Percentiles rank a stretch among this genome's conserved stretches.
These are phyloP conservation scores for Zaprionus africanus DNA, from an alignment of 1,140 invertebrate species.

Conservation along the genomic window DNA sequence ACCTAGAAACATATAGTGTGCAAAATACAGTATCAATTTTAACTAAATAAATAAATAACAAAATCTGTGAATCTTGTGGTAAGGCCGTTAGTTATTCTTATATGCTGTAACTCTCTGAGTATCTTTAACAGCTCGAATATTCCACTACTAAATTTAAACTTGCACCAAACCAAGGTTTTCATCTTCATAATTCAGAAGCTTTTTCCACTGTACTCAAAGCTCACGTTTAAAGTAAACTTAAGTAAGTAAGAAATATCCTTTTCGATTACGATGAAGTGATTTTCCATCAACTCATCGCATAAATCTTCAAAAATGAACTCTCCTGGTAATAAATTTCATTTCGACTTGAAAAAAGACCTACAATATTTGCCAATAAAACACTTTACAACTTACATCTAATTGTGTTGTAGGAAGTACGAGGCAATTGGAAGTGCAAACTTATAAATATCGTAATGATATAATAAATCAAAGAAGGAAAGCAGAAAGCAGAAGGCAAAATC, in stretches of 20 bases:
- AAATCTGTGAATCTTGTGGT: background rate
- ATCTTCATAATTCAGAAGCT: background rate
- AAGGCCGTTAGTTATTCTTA: too few relatives aligned
- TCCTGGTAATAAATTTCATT: background rate
- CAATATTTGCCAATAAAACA: constrained; percentile 29
- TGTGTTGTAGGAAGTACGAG: constrained; percentile 31
- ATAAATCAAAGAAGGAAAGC: constrained; percentile 67
- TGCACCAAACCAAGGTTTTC: background rate
- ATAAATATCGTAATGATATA: constrained; percentile 62
- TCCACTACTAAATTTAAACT: background rate
- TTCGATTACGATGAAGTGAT: background rate
- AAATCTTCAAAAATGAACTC: constrained; percentile 4
- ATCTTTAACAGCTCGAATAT: background rate
- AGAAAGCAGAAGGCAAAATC: constrained; percentile 24
- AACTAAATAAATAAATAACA: too few relatives aligned
- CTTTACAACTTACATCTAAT: constrained; percentile 35
- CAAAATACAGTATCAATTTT: too few relatives aligned
- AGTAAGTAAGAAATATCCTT: background rate
- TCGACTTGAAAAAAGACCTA: background rate
- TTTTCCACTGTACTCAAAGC: background rate
- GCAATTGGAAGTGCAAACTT: constrained; percentile 48
- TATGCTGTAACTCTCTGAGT: background rate
- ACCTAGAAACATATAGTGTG: too few relatives aligned
- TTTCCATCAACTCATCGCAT: constrained; percentile 2
- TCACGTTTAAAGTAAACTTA: background rate